Evolutionary conservation across 2,797 vertebrate genomes (phyloP).

Genomic region (Geotria australis): DNA sequence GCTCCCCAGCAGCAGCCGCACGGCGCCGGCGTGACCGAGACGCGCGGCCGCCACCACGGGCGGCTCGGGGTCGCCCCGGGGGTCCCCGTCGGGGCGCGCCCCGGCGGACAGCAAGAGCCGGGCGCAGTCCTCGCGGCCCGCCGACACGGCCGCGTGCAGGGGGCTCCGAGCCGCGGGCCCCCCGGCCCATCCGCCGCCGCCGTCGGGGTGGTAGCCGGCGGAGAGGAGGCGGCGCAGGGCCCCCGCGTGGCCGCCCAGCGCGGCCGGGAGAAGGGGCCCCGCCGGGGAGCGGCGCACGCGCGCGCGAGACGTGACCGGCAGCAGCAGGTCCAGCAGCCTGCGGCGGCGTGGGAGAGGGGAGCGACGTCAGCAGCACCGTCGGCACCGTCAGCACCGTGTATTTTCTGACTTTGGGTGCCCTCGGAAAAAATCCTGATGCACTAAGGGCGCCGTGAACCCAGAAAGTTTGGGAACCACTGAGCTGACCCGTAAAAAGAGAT

Average conservation of each 20-base stretch:
- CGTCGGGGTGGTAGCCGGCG: background rate
- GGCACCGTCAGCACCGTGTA: too few species aligned
- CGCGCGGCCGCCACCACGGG: background rate
- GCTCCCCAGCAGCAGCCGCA: background rate
- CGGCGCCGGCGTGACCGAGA: background rate
- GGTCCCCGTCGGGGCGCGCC: background rate
- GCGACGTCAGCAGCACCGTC: too few species aligned
- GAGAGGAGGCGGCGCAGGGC: background rate
- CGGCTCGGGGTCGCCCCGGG: background rate
- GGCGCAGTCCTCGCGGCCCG: background rate
- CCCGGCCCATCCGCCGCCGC: background rate
- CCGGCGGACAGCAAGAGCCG: background rate
- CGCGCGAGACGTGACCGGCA: background rate
- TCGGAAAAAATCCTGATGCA: too few species aligned
- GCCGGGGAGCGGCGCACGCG: background rate
- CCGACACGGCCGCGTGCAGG: background rate
- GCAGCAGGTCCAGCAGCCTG: background rate
- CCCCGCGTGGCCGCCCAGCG: background rate
- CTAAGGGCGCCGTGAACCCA: too few species aligned
- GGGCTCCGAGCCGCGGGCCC: background rate
- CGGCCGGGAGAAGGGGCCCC: background rate
- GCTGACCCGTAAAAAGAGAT: too few species aligned
- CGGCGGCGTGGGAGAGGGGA: background rate
- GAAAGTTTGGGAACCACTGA: too few species aligned
- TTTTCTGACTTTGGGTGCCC: too few species aligned